Conservation (phyloP, 1,140 invertebrate species). For the Idris sp. region DNA sequence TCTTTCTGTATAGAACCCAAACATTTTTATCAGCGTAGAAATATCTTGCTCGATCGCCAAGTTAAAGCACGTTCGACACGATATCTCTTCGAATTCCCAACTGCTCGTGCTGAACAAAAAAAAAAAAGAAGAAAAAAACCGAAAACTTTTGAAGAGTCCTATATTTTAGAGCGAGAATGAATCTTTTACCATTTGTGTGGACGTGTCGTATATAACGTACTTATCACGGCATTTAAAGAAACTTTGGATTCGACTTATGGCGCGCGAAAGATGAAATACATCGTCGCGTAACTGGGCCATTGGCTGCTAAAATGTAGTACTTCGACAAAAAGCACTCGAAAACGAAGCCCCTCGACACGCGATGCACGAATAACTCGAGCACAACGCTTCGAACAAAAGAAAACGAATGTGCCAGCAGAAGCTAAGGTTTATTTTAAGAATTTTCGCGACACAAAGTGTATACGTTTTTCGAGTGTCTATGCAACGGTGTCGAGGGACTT, state of each 20-base stretch:
- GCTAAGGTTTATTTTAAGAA: constrained; percentile 58
- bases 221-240: constrained; percentile 59
- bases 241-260: constrained; percentile 46
- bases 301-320: constrained; percentile 25
- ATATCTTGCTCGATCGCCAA: constrained; percentile 36
- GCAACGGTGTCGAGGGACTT: constrained; percentile 29
- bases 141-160: constrained; percentile 38
- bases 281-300: constrained; percentile 34
- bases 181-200: constrained; percentile 40
- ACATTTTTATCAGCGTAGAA: constrained; percentile 44
- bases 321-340: constrained; percentile 48
- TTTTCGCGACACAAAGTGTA: constrained; percentile 43
- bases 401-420: constrained; percentile 35
- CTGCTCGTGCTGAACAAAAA: constrained; percentile 31
- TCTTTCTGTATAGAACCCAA: constrained; percentile 21
- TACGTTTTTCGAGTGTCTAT: constrained; percentile 36
- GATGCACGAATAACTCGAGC: constrained; percentile 38
- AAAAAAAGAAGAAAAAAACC: no score
- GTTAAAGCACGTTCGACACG: constrained; percentile 40
- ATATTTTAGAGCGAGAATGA: constrained; percentile 45
- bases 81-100: constrained; percentile 30
- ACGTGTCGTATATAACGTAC: constrained; percentile 56
- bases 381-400: constrained; percentile 48
- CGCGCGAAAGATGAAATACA: constrained; percentile 41
- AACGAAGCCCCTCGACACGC: constrained; percentile 24